Percentiles rank a stretch among this genome's conserved stretches.
Evolutionary conservation across 2,888 invertebrate genomes (phyloP).

Genomic region (Parnassius glacialis): DNA sequence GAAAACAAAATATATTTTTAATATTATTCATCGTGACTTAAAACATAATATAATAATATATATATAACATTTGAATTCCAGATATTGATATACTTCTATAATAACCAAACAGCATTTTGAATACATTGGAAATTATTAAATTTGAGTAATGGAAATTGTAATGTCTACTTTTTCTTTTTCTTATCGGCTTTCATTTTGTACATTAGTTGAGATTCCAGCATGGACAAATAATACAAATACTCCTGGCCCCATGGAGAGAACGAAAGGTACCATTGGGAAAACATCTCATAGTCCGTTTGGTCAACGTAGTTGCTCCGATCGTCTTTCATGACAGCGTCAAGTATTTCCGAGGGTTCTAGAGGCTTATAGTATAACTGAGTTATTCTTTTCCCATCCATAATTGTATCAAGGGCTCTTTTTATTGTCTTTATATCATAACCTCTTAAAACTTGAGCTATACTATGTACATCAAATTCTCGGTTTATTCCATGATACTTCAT

Average conservation of each 20-base stretch:
- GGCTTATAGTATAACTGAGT: conserved; percentile 77
- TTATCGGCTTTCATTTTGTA: conserved; percentile 62
- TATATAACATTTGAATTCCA: too few relatives aligned
- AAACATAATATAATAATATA: too few relatives aligned
- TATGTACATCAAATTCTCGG: conserved; percentile 81
- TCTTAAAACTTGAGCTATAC: conserved; percentile 75
- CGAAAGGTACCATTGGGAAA: conserved; percentile 68
- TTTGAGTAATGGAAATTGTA: too few relatives aligned
- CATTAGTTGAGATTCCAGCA: conserved; percentile 55
- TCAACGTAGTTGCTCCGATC: conserved; percentile 56
- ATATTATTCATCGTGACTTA: too few relatives aligned
- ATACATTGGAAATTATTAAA: too few relatives aligned
- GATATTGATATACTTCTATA: too few relatives aligned
- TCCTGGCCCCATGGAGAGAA: conserved; percentile 59
- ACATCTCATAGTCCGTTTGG: conserved; percentile 68
- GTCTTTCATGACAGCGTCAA: conserved; percentile 61
- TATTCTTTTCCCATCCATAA: conserved; percentile 73
- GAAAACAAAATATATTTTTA: too few relatives aligned
- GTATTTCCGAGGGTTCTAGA: conserved; percentile 73
- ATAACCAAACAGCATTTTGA: too few relatives aligned
- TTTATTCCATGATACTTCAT: conserved; percentile 82
- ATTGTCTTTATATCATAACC: conserved; percentile 79
- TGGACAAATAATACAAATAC: conserved; percentile 52
- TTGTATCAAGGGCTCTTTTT: conserved; percentile 57
- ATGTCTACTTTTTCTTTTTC: conserved; percentile 48